phyloP scores from a whole-genome alignment of 1,140 invertebrate species.

The Caenorhabditis latens region DNA sequence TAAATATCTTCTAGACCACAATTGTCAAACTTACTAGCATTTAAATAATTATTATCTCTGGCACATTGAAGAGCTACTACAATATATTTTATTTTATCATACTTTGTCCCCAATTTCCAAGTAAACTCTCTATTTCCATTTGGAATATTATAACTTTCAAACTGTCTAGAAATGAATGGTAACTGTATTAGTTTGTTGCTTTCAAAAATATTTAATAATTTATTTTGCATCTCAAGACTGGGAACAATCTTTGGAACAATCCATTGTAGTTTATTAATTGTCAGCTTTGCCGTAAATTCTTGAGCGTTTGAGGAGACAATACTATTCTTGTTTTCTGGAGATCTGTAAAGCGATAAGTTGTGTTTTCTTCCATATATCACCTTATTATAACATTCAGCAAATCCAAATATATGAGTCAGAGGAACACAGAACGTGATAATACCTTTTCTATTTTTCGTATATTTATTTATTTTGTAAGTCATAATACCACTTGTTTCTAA shows the following conservation, averaged over 20 bases:
- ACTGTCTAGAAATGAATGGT: constrained; percentile 68
- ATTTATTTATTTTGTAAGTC: constrained; percentile 64
- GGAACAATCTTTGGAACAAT: constrained; percentile 66
- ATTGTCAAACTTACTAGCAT: constrained; percentile 67
- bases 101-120: constrained; percentile 68
- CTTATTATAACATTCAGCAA: constrained; percentile 66
- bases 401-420: constrained; percentile 67
- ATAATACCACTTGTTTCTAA: constrained; percentile 45
- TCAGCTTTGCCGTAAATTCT: constrained; percentile 66
- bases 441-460: constrained; percentile 64
- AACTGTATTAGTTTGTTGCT: constrained; percentile 61
- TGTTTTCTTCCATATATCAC: constrained; percentile 67
- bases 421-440: constrained; percentile 62
- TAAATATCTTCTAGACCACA: constrained; percentile 66
- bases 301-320: constrained; percentile 53
- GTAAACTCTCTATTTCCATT: constrained; percentile 63
- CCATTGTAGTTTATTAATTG: constrained; percentile 65
- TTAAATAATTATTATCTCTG: constrained; percentile 66
- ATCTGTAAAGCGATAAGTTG: constrained; percentile 62
- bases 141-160: constrained; percentile 67
- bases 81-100: constrained; percentile 70
- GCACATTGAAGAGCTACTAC: constrained; percentile 64
- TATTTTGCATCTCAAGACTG: constrained; percentile 66
- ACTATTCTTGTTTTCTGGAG: constrained; percentile 61
- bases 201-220: constrained; percentile 66